phyloP scores from a whole-genome alignment of 1,140 invertebrate genomes.

The Chelonus insularis region DNA sequence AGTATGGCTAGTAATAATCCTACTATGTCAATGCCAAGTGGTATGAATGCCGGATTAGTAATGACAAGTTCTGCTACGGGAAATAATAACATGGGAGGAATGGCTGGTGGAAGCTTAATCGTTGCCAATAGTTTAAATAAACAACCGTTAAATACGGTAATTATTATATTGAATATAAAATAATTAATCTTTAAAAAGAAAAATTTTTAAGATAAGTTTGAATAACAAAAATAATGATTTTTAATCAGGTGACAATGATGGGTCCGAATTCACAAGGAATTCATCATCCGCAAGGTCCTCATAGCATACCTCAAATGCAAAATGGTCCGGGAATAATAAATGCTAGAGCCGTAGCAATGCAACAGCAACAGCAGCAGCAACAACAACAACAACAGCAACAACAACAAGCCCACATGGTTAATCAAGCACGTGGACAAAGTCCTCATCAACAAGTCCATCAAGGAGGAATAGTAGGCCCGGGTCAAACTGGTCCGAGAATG shows the following conservation, averaged over 20 bases:
- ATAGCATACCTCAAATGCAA: slow-evolving; percentile 62
- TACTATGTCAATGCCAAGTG: slow-evolving; percentile 65
- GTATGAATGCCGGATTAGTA: slow-evolving; percentile 64
- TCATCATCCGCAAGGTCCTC: slow-evolving; percentile 53
- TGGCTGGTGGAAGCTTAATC: slow-evolving; percentile 66
- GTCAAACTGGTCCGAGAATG: slow-evolving; percentile 63
- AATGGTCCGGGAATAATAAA: slow-evolving; percentile 71
- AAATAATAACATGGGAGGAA: slow-evolving; percentile 59
- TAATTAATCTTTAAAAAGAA: no score
- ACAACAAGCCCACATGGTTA: slow-evolving; percentile 59
- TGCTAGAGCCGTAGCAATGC: slow-evolving; percentile 62
- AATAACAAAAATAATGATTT: no score
- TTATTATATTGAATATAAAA: no score
- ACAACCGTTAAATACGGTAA: slow-evolving; percentile 61
- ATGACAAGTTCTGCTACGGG: slow-evolving; percentile 58
- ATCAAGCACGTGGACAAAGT: slow-evolving; percentile 52
- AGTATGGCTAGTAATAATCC: slow-evolving; percentile 66
- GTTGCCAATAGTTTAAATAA: slow-evolving; percentile 71
- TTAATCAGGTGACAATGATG: slow-evolving; percentile 55
- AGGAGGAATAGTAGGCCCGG: slow-evolving; percentile 53
- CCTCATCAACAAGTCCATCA: slow-evolving; percentile 56
- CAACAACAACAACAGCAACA: slow-evolving; percentile 37
- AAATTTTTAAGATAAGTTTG: no score
- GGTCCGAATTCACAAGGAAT: slow-evolving; percentile 53
- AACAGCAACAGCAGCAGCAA: slow-evolving; percentile 55